These are phyloP conservation scores for Xenotilapia caudafasciata DNA, from an alignment of 2,113 vertebrate species.

Conservation along the genomic window DNA sequence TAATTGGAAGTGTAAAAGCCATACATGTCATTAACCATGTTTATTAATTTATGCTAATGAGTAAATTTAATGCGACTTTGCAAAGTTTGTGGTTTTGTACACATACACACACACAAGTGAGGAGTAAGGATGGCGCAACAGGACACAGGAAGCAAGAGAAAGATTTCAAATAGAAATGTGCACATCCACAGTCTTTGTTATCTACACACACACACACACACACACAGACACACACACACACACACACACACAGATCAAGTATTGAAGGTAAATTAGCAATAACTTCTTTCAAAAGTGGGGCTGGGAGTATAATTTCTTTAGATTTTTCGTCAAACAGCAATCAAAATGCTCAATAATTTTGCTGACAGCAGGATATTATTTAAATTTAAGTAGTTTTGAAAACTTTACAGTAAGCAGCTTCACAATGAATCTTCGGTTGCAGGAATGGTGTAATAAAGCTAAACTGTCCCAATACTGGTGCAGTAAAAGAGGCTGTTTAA, in stretches of 20 bases:
- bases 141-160: background rate
- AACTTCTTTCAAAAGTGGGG: background rate
- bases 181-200: background rate
- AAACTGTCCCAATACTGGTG: background rate
- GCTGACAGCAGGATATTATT: background rate
- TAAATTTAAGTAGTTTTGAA: background rate
- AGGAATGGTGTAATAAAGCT: slow-evolving; percentile 10
- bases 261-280: background rate
- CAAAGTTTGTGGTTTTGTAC: background rate
- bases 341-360: background rate
- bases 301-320: background rate
- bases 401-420: background rate
- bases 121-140: background rate
- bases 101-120: background rate
- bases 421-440: background rate
- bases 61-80: background rate
- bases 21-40: background rate
- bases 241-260: background rate
- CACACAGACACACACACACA: background rate
- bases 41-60: background rate
- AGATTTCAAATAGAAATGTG: background rate
- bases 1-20: background rate
- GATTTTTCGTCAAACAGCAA: background rate
- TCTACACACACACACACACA: background rate
- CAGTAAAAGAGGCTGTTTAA: slow-evolving; percentile 22